Evolutionary conservation across 1,140 invertebrate species (phyloP), one percentile per base, ranked within the genome.

Genomic region (Diorhabda carinulata): DNA sequence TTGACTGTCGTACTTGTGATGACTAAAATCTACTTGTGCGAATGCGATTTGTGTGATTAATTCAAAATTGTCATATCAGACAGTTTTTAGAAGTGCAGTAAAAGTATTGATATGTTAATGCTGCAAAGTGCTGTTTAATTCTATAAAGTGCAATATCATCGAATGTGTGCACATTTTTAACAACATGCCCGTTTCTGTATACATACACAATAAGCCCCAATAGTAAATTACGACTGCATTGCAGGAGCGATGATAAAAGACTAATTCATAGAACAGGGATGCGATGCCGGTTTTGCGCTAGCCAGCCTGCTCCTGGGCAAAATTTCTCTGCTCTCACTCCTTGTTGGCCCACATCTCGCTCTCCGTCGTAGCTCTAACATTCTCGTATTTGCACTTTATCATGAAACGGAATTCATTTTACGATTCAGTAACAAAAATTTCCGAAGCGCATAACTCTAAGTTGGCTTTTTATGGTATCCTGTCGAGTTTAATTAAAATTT

Each of bases 241-340:
- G 43, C 64, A 65, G 47, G 47, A 65, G 64, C 47, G 64, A 52
- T 56, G 47, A 52, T 65, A 52, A 65, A 52, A 65, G 64, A 65
- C 64, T 65, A 65, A 56, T 65, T 65, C 64, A 65, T 57, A 65
- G 64, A 65, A 65, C 57, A 52, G 64, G 64, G 64, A 57, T 65
- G 64, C 64, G 64, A 65, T 65, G 64, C 64, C 64, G 64, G 64
- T 65, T 65, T 65, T 65, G 64, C 64, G 64, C 64, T 41, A 57
- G 10, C 45, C 64, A 10, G 52, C 47, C 64, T 65, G 64, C 64
- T 65, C 64, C 64, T 65, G 64, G 64, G 64, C 56, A 65, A 43
- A 65, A 6, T 65, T 52, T 65, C 64, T 61, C 59, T 41, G 47
- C 47, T 43, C 64, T 65, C 64, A 58, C 47, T 65, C 64, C 64